Evolutionary conservation across 2,797 vertebrate species (phyloP).

Genomic region (Enteromius argenteus): DNA sequence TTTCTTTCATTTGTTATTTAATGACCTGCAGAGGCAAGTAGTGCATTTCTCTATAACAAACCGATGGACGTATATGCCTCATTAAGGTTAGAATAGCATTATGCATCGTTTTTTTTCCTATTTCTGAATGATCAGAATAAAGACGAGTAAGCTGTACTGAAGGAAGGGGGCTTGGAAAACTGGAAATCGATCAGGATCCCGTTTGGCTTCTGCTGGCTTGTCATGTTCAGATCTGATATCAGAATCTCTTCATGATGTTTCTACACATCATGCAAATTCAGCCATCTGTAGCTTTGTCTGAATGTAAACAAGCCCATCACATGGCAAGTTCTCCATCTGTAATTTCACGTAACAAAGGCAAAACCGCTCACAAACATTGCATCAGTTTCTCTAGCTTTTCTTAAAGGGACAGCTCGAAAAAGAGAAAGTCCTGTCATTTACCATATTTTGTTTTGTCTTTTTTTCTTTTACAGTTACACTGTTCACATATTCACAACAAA

Average conservation of each 20-base stretch:
- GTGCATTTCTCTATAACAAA: conserved; percentile 32
- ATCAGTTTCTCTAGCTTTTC: conserved; percentile 20
- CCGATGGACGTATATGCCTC: conserved; percentile 14
- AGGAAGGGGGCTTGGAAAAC: neutral
- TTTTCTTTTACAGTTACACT: neutral
- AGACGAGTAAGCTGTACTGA: neutral
- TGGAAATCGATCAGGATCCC: conserved; percentile 27
- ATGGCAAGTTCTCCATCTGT: conserved; percentile 46
- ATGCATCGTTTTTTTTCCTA: neutral
- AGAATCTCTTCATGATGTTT: conserved; percentile 45
- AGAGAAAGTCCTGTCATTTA: neutral
- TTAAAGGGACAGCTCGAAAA: neutral
- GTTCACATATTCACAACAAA: neutral
- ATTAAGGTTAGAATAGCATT: conserved; percentile 40
- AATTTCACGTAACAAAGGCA: conserved; percentile 24
- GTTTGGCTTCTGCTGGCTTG: conserved; percentile 32
- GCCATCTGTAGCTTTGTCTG: conserved; percentile 39
- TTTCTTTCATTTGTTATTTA: conserved; percentile 56
- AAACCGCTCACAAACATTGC: neutral
- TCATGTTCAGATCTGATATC: conserved; percentile 37
- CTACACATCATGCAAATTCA: conserved; percentile 38
- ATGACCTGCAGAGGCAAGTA: conserved; percentile 28
- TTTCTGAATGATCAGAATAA: conserved; percentile 14
- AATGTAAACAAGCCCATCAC: conserved; percentile 50
- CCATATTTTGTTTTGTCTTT: too few relatives aligned